Conservation (phyloP, 2,797 vertebrate species). For the Eurystomus glaucurus region DNA sequence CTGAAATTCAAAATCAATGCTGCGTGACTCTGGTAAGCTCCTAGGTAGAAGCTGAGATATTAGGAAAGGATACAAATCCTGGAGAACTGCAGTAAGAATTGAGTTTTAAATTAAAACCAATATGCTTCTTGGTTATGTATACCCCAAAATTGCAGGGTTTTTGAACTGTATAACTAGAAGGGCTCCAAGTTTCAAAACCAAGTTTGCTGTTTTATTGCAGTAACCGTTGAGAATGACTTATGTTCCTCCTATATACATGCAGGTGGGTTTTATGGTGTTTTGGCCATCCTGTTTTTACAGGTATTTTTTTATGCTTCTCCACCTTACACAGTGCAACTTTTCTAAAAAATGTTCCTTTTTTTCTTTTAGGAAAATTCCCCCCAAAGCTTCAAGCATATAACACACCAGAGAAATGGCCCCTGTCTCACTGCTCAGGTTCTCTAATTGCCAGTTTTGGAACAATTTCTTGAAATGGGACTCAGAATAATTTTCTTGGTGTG, state of each 20-base stretch:
- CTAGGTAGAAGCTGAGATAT: background rate
- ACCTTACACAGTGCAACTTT: rapidly evolving
- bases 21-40: background rate
- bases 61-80: background rate
- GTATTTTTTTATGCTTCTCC: background rate
- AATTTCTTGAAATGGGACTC: background rate
- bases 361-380: background rate
- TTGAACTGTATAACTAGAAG: background rate
- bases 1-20: background rate
- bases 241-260: background rate
- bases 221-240: background rate
- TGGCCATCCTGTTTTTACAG: background rate
- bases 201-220: background rate
- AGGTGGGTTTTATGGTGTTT: background rate
- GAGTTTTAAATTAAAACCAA: background rate
- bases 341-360: background rate
- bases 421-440: background rate
- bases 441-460: background rate
- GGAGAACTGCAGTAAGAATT: background rate
- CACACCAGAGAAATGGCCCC: rapidly evolving
- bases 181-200: background rate
- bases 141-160: rapidly evolving
- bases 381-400: background rate
- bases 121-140: background rate
- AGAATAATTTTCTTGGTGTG: background rate